Conservation (phyloP, 2,113 vertebrate genomes). For the Notechis scutatus region DNA sequence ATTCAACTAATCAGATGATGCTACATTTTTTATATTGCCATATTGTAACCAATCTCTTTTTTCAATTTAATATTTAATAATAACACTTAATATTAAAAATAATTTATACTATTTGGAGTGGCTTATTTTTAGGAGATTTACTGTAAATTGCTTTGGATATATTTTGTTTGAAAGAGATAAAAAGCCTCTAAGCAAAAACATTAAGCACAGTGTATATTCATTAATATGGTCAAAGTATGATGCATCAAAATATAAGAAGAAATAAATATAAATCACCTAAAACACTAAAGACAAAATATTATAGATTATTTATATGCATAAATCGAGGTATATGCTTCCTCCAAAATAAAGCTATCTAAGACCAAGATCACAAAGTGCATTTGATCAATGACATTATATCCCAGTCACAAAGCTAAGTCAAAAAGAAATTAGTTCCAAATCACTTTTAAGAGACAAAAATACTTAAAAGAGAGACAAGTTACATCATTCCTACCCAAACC, state of each 20-base stretch:
- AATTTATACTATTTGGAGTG: neutral
- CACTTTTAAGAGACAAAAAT: neutral
- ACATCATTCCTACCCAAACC: neutral
- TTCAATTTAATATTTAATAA: neutral
- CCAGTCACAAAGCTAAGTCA: slow-evolving; percentile 2
- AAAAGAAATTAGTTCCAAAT: neutral
- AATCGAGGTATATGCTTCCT: neutral
- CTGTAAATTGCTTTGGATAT: neutral
- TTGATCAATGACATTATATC: neutral
- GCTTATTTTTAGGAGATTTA: neutral
- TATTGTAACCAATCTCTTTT: neutral
- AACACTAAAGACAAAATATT: neutral
- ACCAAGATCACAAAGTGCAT: neutral
- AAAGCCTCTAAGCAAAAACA: neutral
- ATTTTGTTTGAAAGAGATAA: neutral
- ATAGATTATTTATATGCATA: neutral
- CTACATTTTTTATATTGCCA: neutral
- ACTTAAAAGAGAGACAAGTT: neutral
- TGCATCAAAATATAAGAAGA: neutral
- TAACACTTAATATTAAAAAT: neutral
- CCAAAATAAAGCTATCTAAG: neutral
- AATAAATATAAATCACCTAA: neutral
- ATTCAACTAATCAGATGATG: neutral
- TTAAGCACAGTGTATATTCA: neutral
- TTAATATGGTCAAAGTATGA: neutral